Conservation (phyloP, 2,113 vertebrate genomes). For the Spilogale gracilis region DNA sequence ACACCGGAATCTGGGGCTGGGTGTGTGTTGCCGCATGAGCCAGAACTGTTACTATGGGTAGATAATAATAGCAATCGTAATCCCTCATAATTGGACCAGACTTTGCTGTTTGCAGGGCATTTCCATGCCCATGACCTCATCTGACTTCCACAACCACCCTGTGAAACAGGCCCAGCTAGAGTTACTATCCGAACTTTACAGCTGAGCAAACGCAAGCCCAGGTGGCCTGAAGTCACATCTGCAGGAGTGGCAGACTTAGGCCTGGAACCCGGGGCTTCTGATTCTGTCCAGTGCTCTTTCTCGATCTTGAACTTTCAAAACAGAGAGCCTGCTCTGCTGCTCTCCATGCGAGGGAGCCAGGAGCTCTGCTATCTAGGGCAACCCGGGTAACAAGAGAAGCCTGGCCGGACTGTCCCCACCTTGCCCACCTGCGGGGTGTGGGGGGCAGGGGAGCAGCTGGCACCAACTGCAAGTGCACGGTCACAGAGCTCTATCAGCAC, state of each 20-base stretch:
- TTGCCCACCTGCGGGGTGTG: background rate
- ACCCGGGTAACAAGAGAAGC: background rate
- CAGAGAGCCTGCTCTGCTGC: background rate
- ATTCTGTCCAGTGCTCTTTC: background rate
- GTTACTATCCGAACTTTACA: constrained; percentile 55
- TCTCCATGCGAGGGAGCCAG: background rate
- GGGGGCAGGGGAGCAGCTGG: background rate
- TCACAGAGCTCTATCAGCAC: background rate
- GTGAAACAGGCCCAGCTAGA: constrained; percentile 59
- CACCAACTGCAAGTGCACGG: background rate
- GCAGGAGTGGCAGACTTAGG: background rate
- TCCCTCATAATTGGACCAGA: constrained; percentile 82
- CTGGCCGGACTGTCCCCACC: background rate
- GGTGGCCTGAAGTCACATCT: constrained; percentile 63
- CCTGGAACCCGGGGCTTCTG: background rate
- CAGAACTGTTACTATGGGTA: constrained; percentile 78
- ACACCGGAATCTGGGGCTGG: constrained; percentile 53
- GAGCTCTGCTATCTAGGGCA: background rate
- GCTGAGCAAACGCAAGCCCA: constrained; percentile 66
- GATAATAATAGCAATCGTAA: constrained; percentile 82
- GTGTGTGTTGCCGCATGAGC: constrained; percentile 61
- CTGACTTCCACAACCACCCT: constrained; percentile 75
- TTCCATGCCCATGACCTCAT: constrained; percentile 80
- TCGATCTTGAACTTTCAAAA: background rate
- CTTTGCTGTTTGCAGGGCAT: constrained; percentile 80